Base-by-base conservation (phyloP, 1,140 invertebrate species). In the Bombus breviceps region DNA sequence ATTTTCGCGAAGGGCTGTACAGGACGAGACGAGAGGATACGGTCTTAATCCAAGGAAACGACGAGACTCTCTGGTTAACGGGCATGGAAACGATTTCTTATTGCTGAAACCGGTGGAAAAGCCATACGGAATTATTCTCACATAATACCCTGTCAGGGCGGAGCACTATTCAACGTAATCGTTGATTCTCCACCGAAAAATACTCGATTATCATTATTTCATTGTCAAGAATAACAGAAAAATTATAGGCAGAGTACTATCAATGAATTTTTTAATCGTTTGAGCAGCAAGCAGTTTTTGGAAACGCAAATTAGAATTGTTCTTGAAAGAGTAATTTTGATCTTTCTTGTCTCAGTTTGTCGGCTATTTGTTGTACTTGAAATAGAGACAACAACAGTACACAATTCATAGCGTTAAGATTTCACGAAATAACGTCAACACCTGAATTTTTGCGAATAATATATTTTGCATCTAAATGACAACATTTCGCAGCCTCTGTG, bases 1-100 rank as follows among this genome's bases (percentile, higher is more conserved):
- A 25, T 12, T 72, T 83, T 32, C 34, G 41, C 32, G 47, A 78
- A 64, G 66, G 57, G 62, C n/a, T n/a, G 41, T 47, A 76, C 68
- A 85, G 72, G 77, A 82, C 78, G 28, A 34, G 47, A 37, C 64
- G 39, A 88, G 81, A 75, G n/a, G 87, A 72, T 53, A 69, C 71
- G 28, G 18, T 28, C 3, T 12, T 39, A 53, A 78, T 62, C 62
- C 43, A 37, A 12, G 34, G 28, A 66, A 85, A 81, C 47, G 39
- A 72, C 34, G 22, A 10, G 66, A 8, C 22, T 64, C 4, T 64
- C 53, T 43, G 25, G 28, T 76, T 76, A 62, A 80, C 74, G 73
- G 34, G 53, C 73, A 47, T 32, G 12, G 39, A 64, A 68, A 68
- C 43, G 71, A 47, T 87, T 68, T 18, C 34, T 34, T 37, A 12